phyloP scores from a whole-genome alignment of 2,888 invertebrate species.

The Euplagia quadripunctaria region DNA sequence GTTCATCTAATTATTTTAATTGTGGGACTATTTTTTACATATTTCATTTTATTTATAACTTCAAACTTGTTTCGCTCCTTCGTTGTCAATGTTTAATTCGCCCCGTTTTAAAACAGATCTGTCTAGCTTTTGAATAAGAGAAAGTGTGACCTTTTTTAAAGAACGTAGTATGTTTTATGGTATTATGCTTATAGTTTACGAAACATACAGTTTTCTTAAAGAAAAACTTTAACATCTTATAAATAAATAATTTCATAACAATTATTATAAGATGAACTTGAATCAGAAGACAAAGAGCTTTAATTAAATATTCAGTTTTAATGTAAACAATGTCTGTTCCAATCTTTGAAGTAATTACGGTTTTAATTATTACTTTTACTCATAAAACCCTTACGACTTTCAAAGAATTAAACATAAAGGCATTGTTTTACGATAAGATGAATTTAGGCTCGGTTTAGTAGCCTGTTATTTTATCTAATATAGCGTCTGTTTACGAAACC shows the following conservation, averaged over 20 bases:
- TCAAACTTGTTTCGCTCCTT: too few species aligned
- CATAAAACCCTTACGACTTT: conserved; percentile 25
- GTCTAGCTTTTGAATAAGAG: not conserved
- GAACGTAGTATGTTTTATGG: not conserved
- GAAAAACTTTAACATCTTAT: too few species aligned
- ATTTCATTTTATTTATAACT: too few species aligned
- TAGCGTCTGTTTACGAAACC: conserved; percentile 14
- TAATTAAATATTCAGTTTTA: conserved; percentile 25
- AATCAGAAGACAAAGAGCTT: conserved; percentile 7
- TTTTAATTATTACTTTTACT: conserved; percentile 27
- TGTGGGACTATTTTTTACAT: too few species aligned
- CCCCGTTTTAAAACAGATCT: not conserved
- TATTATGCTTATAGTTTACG: not conserved
- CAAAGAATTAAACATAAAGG: conserved; percentile 25
- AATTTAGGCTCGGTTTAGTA: conserved; percentile 7
- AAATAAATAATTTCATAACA: conserved; percentile 1
- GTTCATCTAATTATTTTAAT: too few species aligned
- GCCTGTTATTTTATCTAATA: not conserved
- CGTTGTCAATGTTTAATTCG: too few species aligned
- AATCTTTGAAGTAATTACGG: conserved; percentile 21
- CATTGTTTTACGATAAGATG: conserved; percentile 21
- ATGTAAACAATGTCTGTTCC: conserved; percentile 24
- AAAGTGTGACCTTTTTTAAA: not conserved
- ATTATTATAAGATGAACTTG: not conserved
- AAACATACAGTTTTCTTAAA: too few species aligned